These are phyloP conservation scores for Trachelus stipa DNA, from an alignment of 2,888 invertebrate genomes.

Conservation along the genomic window DNA sequence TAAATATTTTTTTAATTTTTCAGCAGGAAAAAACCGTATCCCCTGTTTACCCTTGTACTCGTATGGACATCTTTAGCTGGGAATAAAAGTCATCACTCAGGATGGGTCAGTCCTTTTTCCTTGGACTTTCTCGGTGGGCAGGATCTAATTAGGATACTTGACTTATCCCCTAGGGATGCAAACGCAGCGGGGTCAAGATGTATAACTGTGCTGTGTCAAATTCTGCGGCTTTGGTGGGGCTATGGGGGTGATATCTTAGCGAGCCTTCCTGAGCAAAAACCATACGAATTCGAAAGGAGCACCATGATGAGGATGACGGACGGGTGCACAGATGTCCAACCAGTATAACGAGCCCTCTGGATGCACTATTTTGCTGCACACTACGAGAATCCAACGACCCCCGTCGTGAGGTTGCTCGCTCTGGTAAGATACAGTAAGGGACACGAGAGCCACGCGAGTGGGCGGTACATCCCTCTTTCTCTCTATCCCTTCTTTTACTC, in stretches of 20 bases:
- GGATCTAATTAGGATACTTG: background rate
- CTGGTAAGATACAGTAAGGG: constrained; percentile 2
- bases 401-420: constrained; percentile 29
- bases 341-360: constrained; percentile 19
- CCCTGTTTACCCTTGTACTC: background rate
- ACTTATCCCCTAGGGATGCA: background rate
- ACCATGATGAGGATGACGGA: constrained; percentile 35
- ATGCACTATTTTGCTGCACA: constrained; percentile 30
- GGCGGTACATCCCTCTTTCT: constrained; percentile 40
- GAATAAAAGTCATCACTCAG: background rate
- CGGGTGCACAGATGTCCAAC: constrained; percentile 38
- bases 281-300: constrained; percentile 17
- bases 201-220: background rate
- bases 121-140: background rate
- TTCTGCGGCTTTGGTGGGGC: background rate
- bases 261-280: constrained; percentile 3
- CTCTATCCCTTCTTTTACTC: background rate
- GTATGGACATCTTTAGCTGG: background rate
- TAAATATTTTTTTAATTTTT: constrained; percentile 26
- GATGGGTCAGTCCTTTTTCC: background rate
- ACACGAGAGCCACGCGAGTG: constrained; percentile 52
- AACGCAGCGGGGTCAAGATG: background rate
- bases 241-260: background rate
- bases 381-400: constrained; percentile 28
- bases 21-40: background rate